phyloP scores from a whole-genome alignment of 2,113 vertebrate species.

The Eolophus roseicapilla region DNA sequence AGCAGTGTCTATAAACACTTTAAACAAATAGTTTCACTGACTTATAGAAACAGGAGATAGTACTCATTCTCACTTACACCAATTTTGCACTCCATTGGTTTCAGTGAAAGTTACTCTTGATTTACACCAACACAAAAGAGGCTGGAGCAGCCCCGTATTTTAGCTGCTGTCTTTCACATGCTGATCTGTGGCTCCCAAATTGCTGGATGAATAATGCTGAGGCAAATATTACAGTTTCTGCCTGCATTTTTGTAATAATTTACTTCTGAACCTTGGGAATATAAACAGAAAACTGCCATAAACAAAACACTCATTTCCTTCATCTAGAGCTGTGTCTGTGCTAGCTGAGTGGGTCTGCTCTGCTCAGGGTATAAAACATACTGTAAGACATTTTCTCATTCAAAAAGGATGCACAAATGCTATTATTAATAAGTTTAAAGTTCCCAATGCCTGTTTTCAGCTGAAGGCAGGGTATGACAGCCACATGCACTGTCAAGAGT shows the following conservation, averaged over 20 bases:
- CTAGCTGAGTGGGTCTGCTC: neutral
- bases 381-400: neutral
- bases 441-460: fast-evolving
- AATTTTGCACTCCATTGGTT: slow-evolving; percentile 44
- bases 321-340: neutral
- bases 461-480: neutral
- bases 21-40: slow-evolving; percentile 41
- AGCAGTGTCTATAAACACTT: neutral
- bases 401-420: neutral
- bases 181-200: neutral
- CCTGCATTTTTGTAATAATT: slow-evolving; percentile 41
- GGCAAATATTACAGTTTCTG: neutral
- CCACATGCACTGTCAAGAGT: fast-evolving
- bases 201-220: slow-evolving; percentile 34
- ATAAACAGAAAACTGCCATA: slow-evolving; percentile 36
- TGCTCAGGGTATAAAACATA: neutral
- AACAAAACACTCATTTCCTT: slow-evolving; percentile 32
- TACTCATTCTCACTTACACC: slow-evolving; percentile 32
- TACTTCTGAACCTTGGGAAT: slow-evolving; percentile 59
- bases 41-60: neutral
- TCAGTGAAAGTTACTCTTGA: slow-evolving; percentile 14
- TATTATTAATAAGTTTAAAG: neutral
- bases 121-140: neutral
- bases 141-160: slow-evolving; percentile 18
- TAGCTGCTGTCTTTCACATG: neutral